Evolutionary conservation across 1,140 invertebrate species (phyloP).

Genomic region (Solen grandis): DNA sequence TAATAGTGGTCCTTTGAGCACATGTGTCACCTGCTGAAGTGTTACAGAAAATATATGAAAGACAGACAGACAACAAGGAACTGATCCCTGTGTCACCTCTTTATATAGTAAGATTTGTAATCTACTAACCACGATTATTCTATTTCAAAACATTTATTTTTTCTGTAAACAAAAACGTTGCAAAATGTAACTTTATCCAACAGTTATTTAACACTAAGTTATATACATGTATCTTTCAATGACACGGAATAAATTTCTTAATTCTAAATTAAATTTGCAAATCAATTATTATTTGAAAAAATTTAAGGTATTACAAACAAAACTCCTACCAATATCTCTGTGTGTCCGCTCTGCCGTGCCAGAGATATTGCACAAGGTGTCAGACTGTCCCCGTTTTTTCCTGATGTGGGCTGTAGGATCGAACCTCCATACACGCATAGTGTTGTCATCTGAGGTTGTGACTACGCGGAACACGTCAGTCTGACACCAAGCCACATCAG

Average conservation of each 20-base stretch:
- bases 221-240: neutral
- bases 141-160: neutral
- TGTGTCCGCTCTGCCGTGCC: slow-evolving; percentile 40
- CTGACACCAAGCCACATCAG: slow-evolving; percentile 89
- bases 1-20: too few relatives aligned
- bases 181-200: neutral
- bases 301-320: neutral
- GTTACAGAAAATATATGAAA: too few relatives aligned
- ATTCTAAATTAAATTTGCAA: neutral
- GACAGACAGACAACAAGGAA: too few relatives aligned
- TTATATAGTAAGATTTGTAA: too few relatives aligned
- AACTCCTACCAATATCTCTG: slow-evolving; percentile 26
- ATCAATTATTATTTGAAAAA: neutral
- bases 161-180: neutral
- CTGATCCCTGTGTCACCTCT: too few relatives aligned
- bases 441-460: slow-evolving; percentile 90
- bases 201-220: too few relatives aligned
- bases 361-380: neutral
- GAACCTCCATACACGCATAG: slow-evolving; percentile 87
- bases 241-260: neutral
- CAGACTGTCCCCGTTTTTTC: slow-evolving; percentile 3
- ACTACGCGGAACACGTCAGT: slow-evolving; percentile 83
- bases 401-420: slow-evolving; percentile 23
- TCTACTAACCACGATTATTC: neutral
- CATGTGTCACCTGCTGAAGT: too few relatives aligned